Conservation (phyloP, 1,140 invertebrate genomes). For the Parapsyche elsis region DNA sequence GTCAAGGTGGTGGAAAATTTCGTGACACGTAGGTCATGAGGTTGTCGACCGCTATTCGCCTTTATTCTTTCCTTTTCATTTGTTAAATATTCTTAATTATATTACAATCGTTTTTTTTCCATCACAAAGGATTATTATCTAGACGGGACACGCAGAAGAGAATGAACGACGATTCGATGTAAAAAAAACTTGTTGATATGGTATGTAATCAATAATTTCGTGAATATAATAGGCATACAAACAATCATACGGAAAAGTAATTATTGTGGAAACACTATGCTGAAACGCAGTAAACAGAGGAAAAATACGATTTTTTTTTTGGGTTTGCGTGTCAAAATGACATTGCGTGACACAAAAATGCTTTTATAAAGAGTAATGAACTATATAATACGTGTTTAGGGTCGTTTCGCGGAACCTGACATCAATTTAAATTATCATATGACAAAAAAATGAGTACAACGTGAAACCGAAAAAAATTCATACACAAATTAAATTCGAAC, state of each 20-base stretch:
- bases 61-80: conserved; percentile 3
- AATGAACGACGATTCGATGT: too few species aligned
- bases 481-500: too few species aligned
- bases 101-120: neutral
- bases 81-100: neutral
- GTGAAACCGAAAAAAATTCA: neutral
- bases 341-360: conserved; percentile 29
- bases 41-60: conserved; percentile 27
- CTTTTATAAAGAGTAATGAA: conserved; percentile 32
- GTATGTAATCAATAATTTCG: neutral
- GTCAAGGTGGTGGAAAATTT: conserved; percentile 31
- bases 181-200: too few species aligned
- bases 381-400: conserved; percentile 27
- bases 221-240: neutral
- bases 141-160: neutral
- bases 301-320: neutral
- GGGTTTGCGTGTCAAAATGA: conserved; percentile 12
- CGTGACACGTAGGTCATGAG: conserved; percentile 14
- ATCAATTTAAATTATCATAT: conserved; percentile 16
- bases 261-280: neutral
- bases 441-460: neutral
- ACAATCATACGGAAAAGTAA: neutral
- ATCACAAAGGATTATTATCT: neutral
- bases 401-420: conserved; percentile 19
- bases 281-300: neutral